These are phyloP conservation scores for Gymnarchus niloticus DNA, from an alignment of 2,113 vertebrate genomes.

Conservation along the genomic window DNA sequence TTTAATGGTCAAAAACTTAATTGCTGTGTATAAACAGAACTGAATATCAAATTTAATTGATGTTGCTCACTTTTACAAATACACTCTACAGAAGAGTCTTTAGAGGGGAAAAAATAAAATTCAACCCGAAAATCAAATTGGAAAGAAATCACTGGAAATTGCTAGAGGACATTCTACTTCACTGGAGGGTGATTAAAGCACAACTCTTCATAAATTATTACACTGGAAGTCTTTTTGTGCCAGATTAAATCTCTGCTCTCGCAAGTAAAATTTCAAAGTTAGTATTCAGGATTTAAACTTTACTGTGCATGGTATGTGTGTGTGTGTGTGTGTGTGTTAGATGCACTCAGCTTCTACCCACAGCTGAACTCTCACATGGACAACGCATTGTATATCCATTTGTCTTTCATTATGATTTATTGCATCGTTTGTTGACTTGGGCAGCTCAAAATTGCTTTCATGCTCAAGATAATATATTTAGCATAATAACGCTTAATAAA, in stretches of 20 bases:
- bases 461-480: neutral
- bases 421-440: neutral
- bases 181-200: neutral
- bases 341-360: no score
- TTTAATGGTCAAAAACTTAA: neutral
- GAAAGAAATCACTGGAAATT: slow-evolving; percentile 8
- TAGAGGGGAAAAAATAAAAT: neutral
- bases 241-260: neutral
- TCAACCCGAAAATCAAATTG: neutral
- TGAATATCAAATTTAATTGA: slow-evolving; percentile 13
- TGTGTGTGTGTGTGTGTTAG: neutral
- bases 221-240: neutral
- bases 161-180: neutral
- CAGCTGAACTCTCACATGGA: neutral
- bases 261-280: neutral
- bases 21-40: neutral
- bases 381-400: neutral
- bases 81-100: neutral
- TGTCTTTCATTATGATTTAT: neutral
- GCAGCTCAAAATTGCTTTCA: neutral
- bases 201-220: neutral
- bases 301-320: neutral
- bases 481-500: neutral
- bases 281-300: neutral
- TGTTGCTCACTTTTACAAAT: neutral